Conservation (phyloP, 2,113 vertebrate genomes). For the Dicaeum eximium region DNA sequence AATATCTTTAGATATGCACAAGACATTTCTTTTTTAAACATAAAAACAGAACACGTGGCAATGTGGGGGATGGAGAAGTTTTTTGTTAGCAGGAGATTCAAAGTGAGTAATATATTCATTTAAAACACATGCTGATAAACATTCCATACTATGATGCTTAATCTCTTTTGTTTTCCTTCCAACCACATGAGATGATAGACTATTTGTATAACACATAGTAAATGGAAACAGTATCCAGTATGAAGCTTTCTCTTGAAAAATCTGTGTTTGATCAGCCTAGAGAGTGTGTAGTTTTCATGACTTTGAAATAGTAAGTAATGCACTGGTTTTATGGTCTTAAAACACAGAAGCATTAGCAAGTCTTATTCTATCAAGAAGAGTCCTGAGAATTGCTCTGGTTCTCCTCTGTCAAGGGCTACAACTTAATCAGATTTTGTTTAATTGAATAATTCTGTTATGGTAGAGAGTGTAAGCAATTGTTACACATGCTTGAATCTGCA, state of each 20-base stretch:
- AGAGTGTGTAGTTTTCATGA: neutral
- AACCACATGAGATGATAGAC: neutral
- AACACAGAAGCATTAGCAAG: neutral
- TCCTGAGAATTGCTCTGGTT: neutral
- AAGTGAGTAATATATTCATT: neutral
- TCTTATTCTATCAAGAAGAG: neutral
- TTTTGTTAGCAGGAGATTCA: neutral
- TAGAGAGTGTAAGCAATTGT: neutral
- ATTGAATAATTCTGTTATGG: neutral
- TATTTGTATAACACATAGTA: neutral
- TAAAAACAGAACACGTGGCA: neutral
- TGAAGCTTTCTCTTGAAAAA: neutral
- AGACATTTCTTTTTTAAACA: neutral
- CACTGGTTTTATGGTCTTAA: neutral
- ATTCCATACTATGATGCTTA: neutral
- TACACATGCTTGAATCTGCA: neutral
- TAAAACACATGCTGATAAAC: neutral
- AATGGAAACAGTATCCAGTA: neutral
- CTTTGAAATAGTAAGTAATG: neutral
- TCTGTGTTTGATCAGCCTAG: neutral
- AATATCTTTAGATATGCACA: neutral
- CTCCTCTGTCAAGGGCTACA: neutral
- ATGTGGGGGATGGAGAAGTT: neutral
- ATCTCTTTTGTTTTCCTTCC: neutral
- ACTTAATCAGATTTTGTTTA: neutral